Evolutionary conservation across 2,888 invertebrate genomes (phyloP).

Genomic region (Morpho helenor): DNA sequence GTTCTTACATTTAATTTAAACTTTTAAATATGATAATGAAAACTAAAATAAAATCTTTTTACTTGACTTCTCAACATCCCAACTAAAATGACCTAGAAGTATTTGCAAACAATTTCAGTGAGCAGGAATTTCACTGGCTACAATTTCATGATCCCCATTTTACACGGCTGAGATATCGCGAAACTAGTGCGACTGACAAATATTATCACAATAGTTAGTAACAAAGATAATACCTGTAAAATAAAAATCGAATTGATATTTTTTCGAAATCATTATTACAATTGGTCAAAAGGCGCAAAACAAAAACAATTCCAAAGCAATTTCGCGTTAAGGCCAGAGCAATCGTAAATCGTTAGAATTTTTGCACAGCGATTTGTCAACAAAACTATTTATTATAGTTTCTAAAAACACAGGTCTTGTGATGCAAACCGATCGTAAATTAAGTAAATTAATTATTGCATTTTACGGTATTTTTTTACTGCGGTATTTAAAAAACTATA

Average conservation of each 20-base stretch:
- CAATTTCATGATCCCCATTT: background rate
- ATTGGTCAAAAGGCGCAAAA: constrained; percentile 48
- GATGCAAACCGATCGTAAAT: constrained; percentile 6
- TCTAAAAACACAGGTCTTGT: constrained; percentile 1
- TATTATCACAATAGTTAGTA: background rate
- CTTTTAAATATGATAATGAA: no score
- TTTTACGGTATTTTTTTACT: background rate
- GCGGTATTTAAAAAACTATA: no score
- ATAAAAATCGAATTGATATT: constrained; percentile 3
- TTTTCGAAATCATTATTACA: constrained; percentile 31
- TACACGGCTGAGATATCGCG: background rate
- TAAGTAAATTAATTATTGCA: constrained; percentile 5
- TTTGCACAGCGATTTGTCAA: constrained; percentile 12
- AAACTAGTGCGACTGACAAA: background rate
- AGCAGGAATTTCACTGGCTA: no score
- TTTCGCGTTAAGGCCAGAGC: constrained; percentile 39
- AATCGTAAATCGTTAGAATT: constrained; percentile 15
- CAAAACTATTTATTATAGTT: constrained; percentile 1
- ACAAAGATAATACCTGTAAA: constrained; percentile 1
- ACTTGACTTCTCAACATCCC: no score
- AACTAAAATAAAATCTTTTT: no score
- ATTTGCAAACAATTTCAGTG: no score
- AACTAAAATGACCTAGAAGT: no score
- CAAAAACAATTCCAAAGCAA: constrained; percentile 47
- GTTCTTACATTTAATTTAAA: no score